These are phyloP conservation scores for Papilio protenor DNA, from an alignment of 2,888 invertebrate species.

Conservation along the genomic window DNA sequence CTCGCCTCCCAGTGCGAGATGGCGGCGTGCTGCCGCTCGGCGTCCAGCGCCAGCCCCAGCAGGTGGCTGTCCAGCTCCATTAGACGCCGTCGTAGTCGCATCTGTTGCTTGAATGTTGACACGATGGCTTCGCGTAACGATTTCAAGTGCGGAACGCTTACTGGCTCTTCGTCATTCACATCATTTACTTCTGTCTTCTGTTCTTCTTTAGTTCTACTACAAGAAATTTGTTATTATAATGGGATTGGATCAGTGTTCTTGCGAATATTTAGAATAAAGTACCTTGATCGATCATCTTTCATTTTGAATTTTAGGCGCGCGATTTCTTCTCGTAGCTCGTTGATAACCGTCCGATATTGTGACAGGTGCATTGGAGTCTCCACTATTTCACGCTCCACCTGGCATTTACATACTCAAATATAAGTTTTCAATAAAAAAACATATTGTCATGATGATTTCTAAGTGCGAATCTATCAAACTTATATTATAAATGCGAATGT, in stretches of 20 bases:
- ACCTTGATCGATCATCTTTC: constrained; percentile 87
- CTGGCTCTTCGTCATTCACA: constrained; percentile 62
- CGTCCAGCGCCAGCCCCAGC: constrained; percentile 93
- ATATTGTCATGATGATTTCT: neutral
- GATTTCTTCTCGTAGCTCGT: constrained; percentile 93
- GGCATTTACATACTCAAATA: constrained; percentile 45
- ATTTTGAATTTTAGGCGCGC: constrained; percentile 91
- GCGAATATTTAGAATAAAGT: constrained; percentile 17
- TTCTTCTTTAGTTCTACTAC: constrained; percentile 69
- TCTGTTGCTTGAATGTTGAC: constrained; percentile 95
- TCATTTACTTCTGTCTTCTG: constrained; percentile 56
- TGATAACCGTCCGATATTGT: constrained; percentile 92
- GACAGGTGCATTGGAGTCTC: constrained; percentile 91
- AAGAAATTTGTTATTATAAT: neutral
- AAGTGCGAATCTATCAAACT: neutral
- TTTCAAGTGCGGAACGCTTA: constrained; percentile 82
- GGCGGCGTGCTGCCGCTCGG: constrained; percentile 94
- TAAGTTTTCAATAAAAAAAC: neutral
- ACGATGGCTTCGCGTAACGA: constrained; percentile 93
- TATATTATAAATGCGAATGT: too few relatives aligned
- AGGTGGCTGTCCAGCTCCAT: constrained; percentile 96
- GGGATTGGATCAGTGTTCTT: neutral
- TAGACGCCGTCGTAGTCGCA: constrained; percentile 93
- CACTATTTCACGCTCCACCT: constrained; percentile 87
- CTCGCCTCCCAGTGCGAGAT: constrained; percentile 95